phyloP scores from a whole-genome alignment of 2,888 invertebrate genomes.

The Drosophila ezoana region DNA sequence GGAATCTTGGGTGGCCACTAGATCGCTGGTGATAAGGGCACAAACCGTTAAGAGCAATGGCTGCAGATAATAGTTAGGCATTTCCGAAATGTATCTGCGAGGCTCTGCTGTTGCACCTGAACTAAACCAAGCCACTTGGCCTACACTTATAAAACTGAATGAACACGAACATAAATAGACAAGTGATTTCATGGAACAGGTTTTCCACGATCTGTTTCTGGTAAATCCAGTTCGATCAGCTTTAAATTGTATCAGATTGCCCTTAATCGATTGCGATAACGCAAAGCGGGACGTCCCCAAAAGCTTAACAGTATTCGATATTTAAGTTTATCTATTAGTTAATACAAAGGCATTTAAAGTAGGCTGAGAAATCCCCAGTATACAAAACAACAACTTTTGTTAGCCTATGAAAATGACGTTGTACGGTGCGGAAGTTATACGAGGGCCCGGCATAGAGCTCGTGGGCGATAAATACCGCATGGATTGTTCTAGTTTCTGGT shows the following conservation, averaged over 20 bases:
- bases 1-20: slow-evolving; percentile 37
- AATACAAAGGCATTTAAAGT: neutral
- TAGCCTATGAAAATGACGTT: slow-evolving; percentile 82
- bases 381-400: neutral
- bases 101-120: slow-evolving; percentile 14
- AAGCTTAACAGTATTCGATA: neutral
- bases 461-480: slow-evolving; percentile 83
- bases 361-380: slow-evolving; percentile 17
- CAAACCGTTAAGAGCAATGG: slow-evolving; percentile 7
- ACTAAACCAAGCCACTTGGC: slow-evolving; percentile 27
- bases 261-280: slow-evolving; percentile 27
- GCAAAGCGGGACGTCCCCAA: slow-evolving; percentile 16
- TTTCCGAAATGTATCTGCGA: slow-evolving; percentile 6
- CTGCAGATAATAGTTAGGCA: slow-evolving; percentile 24
- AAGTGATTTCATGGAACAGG: slow-evolving; percentile 53
- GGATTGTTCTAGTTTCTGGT: slow-evolving; percentile 79
- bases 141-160: slow-evolving; percentile 7
- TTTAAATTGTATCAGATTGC: slow-evolving; percentile 10
- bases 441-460: slow-evolving; percentile 81
- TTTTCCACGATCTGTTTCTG: slow-evolving; percentile 50
- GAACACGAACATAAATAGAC: slow-evolving; percentile 5
- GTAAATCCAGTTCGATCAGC: slow-evolving; percentile 66
- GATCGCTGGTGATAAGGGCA: slow-evolving; percentile 21
- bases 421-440: slow-evolving; percentile 80
- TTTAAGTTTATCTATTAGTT: neutral